These are phyloP conservation scores for Tridacna crocea DNA, from an alignment of 2,888 invertebrate species.

Conservation along the genomic window DNA sequence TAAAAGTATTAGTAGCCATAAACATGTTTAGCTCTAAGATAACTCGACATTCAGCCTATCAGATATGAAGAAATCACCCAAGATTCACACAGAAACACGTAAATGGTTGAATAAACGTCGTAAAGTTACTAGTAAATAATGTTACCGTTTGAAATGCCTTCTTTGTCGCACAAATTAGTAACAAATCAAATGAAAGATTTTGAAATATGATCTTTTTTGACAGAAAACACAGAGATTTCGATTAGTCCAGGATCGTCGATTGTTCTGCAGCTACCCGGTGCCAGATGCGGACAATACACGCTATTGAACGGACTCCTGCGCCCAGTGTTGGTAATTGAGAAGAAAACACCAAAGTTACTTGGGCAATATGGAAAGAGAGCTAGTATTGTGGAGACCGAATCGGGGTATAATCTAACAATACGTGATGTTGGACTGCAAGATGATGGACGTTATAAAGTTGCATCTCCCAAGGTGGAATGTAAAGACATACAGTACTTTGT, in stretches of 20 bases:
- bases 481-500: constrained; percentile 22
- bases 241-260: constrained; percentile 10
- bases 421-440: constrained; percentile 10
- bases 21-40: no score
- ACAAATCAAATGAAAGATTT: neutral
- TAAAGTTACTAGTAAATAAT: no score
- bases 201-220: neutral
- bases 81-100: no score
- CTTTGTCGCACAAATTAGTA: neutral
- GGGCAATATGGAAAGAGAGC: constrained; percentile 28
- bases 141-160: no score
- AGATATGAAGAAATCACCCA: no score
- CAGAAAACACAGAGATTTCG: neutral
- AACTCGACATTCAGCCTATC: no score
- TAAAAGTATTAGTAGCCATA: no score
- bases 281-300: constrained; percentile 44
- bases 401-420: constrained; percentile 29
- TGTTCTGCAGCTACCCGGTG: constrained; percentile 12
- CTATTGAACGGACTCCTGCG: constrained; percentile 34
- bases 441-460: constrained; percentile 14
- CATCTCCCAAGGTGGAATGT: constrained; percentile 2
- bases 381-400: neutral
- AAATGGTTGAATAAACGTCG: no score
- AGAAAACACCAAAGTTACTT: constrained; percentile 28
- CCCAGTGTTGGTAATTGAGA: constrained; percentile 41